Percentiles rank a stretch among this genome's conserved stretches.
These are phyloP conservation scores for Amaurobius ferox DNA, from an alignment of 2,888 invertebrate species.

Conservation along the genomic window DNA sequence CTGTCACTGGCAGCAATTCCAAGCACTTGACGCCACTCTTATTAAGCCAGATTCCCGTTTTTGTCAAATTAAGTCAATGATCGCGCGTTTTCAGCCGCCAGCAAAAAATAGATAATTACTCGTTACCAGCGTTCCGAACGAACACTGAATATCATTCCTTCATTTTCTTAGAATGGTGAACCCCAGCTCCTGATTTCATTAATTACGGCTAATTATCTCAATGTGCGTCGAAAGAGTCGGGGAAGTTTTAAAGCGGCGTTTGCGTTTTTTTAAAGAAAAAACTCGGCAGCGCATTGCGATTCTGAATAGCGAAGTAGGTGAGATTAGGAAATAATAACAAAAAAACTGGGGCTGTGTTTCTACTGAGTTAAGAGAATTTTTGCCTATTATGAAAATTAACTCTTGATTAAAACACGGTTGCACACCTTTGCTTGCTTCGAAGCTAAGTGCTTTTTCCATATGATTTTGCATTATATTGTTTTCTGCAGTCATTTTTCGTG, in stretches of 20 bases:
- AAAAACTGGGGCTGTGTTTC: constrained; percentile 26
- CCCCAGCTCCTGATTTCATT: constrained; percentile 69
- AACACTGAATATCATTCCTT: constrained; percentile 60
- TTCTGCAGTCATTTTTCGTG: not conserved
- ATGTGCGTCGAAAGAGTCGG: constrained; percentile 29
- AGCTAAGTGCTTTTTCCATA: not conserved
- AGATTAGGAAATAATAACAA: constrained; percentile 14
- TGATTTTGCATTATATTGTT: not conserved
- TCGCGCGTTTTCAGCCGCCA: not conserved
- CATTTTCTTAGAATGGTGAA: constrained; percentile 61
- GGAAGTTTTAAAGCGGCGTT: constrained; percentile 49
- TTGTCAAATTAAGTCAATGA: constrained; percentile 14
- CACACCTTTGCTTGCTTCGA: not conserved
- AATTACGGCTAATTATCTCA: constrained; percentile 69
- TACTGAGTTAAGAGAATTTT: constrained; percentile 23
- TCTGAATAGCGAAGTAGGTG: not conserved
- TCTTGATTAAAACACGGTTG: constrained; percentile 30
- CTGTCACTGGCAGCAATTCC: constrained; percentile 48
- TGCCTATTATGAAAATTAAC: constrained; percentile 54
- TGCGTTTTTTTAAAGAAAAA: constrained; percentile 23
- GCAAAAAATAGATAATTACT: constrained; percentile 6
- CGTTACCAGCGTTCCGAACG: constrained; percentile 31
- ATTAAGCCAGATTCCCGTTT: not conserved
- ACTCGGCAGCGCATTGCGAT: not conserved
- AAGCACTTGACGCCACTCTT: constrained; percentile 20